Conservation (phyloP, 2,797 vertebrate species). For the Schizopygopsis pylzovi region DNA sequence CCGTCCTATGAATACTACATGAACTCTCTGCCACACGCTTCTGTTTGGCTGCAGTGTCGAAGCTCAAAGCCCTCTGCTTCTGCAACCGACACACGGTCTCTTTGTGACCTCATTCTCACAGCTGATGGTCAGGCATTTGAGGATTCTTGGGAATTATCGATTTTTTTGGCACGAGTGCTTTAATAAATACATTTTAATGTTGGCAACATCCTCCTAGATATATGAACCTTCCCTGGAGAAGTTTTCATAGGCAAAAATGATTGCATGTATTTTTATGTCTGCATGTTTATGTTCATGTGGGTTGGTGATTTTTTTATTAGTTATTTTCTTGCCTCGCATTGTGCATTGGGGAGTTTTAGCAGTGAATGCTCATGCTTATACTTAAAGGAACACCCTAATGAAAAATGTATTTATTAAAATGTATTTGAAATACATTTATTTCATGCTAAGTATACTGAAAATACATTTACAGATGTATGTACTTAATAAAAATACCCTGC, state of each 20-base stretch:
- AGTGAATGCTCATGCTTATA: background rate
- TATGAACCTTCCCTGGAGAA: background rate
- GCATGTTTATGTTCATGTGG: background rate
- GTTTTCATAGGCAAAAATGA: background rate
- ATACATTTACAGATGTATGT: too few species aligned
- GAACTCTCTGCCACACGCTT: conserved; percentile 37
- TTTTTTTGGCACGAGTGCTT: background rate
- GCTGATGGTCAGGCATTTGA: conserved; percentile 2
- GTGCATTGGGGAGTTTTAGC: background rate
- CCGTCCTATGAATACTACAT: conserved; percentile 56
- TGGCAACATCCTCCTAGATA: background rate
- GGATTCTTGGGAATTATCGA: background rate
- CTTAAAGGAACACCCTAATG: background rate
- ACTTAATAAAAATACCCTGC: too few species aligned
- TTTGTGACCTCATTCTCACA: conserved; percentile 8
- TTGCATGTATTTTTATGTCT: background rate
- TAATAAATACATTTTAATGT: background rate
- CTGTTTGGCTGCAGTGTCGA: background rate
- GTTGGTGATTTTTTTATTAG: background rate
- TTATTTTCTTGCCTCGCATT: background rate
- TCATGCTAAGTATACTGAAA: too few species aligned
- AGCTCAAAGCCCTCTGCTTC: conserved; percentile 18
- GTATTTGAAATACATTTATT: too few species aligned
- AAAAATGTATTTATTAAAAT: too few species aligned
- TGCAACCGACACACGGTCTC: background rate